Base-by-base conservation (phyloP, 2,113 vertebrate genomes). In the Pteropus alecto region DNA sequence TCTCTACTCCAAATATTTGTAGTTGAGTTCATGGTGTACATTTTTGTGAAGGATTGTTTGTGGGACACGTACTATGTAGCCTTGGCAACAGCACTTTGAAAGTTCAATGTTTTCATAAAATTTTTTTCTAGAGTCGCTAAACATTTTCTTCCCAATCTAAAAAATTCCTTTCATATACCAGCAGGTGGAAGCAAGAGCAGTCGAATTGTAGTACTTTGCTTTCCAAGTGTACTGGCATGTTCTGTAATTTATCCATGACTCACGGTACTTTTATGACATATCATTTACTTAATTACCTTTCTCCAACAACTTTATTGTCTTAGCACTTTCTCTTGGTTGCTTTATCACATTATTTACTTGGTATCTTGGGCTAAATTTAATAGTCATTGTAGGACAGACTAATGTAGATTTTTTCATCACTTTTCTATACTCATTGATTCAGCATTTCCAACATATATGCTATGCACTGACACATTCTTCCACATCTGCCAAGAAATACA, bases 161-260 rank as follows among this genome's bases (percentile, higher is more conserved):
- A 88, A 93, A 88, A 95, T 96, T 97, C 21, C 95, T 94, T 76
- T 67, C 46, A 43, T 78, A 11, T 58, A 87, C 98, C 97, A 97
- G 97, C 78, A 97, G 98, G 96, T 97, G 98, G 97, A 96, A 93
- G 95, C 98, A 98, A 87, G 94, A 96, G 89, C 93, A 77, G 46
- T 58, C 7, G 6, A 96, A 95, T 89, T 38, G 73, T 13, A 46
- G 38, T 35, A 19, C 58, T 86, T 56, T 21, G 19, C 38, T 87
- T 81, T 65, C 38, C 61, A 22, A 58, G 65, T 83, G 22, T 21
- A 12, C 58, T 63, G 2, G 48, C 43, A 2, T 35, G 41, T 78
- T 77, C 77, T 67, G 28, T 65, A 61, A 33, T 58, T 10, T 67
- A 7, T 71, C 38, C 18, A 7, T 81, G 84, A 95, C 48, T 90